Base-by-base conservation (phyloP, 37 sponge, comb jelly and placozoan species). In the Lycopodina hypogea region DNA sequence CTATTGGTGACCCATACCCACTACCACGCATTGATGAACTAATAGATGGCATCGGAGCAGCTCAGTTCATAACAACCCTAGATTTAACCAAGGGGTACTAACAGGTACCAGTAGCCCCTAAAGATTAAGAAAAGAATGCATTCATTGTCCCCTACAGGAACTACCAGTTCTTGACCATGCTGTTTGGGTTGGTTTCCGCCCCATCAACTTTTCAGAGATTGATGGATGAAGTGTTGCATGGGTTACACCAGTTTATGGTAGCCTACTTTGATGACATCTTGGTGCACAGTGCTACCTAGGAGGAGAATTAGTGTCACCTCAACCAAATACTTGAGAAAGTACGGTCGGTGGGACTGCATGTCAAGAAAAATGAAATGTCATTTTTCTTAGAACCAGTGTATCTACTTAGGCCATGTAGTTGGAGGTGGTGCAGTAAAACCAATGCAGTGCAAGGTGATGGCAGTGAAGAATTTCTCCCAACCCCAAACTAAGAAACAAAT, bases 181-280 rank as follows among this genome's bases (percentile, higher is more conserved):
- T 90, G 15, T 92, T 87, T 88, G 92, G 93, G 14, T 51, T 89
- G 12, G 42, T 65, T 9, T 77, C 83, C 29, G 92, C 89, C 18
- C 92, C 90, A 37, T 77, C 89, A 36, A 92, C 84, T 18, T 92
- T 92, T 66, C 92, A 92, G 52, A 32, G 79, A 28, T 41, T 92
- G 84, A 88, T 92, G 84, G 78, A 92, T 38, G 21, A 36, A 29
- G 40, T 89, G 18, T 19, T 84, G 1, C 18, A 42, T 1, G 76
- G 65, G 3, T 18, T 69, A 24, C 42, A 64, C 0, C 71, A 62
- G 12, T 75, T 28, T 50, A 40, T 74, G 28, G 81, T 64, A 28
- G 89, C 85, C 23, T 90, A 90, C 60, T 42, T 90, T 9, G 92
- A 90, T 58, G 92, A 90, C 69, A 22, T 87, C 1, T 60, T 86